A percentile compares a stretch with the other conserved stretches of the same genome.
These are phyloP conservation scores for Scortum barcoo DNA, from an alignment of 2,113 vertebrate genomes.

Conservation along the genomic window DNA sequence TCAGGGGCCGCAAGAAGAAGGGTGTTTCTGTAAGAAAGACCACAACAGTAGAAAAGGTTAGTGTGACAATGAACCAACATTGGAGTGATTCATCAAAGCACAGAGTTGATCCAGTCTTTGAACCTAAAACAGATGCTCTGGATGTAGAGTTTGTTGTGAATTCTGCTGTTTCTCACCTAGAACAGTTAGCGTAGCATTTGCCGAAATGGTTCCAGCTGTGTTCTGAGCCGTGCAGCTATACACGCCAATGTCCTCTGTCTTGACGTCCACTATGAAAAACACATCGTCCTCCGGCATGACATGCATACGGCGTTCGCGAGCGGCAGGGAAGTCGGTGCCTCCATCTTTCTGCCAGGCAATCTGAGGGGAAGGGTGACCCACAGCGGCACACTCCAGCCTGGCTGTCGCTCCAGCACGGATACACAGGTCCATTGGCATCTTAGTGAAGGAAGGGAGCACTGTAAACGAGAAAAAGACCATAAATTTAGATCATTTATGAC, in stretches of 20 bases:
- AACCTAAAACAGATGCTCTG: too few species aligned
- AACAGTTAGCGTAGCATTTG: conserved; percentile 94
- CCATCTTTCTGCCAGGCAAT: conserved; percentile 99
- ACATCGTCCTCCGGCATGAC: conserved; percentile 98
- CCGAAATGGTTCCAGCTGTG: conserved; percentile 92
- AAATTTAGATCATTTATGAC: not conserved
- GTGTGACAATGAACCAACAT: not conserved
- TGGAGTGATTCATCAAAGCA: not conserved
- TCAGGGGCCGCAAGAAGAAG: conserved; percentile 91
- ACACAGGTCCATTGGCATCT: conserved; percentile 95
- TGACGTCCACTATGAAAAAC: conserved; percentile 96
- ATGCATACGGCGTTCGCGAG: conserved; percentile 95
- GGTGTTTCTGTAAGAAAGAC: conserved; percentile 88
- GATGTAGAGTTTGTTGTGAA: not conserved
- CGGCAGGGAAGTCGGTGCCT: conserved; percentile 96
- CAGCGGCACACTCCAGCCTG: conserved; percentile 92
- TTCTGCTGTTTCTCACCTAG: conserved; percentile 85
- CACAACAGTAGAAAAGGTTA: not conserved
- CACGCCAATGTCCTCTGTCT: conserved; percentile 93
- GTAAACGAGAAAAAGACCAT: not conserved
- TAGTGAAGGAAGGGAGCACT: conserved; percentile 97
- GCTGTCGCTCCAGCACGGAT: conserved; percentile 92
- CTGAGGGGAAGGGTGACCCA: conserved; percentile 93
- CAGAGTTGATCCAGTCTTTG: not conserved
- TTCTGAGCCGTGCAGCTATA: conserved; percentile 99